A percentile compares a stretch with the other conserved stretches of the same genome.
Conservation (phyloP, 2,888 invertebrate species). For the Drosophila paracracens region DNA sequence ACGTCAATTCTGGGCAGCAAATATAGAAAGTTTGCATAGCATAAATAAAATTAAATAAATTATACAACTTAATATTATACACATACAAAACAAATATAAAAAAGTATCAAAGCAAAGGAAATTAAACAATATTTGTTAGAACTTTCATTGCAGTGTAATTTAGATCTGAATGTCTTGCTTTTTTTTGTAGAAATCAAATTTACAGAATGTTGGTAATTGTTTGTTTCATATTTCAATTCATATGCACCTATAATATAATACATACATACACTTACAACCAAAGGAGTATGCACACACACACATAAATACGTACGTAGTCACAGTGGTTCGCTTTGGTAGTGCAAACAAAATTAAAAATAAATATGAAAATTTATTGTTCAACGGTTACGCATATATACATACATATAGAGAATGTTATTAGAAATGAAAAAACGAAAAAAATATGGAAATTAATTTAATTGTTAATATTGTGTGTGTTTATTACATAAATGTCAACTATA, state of each 20-base stretch:
- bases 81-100: slow-evolving; percentile 16
- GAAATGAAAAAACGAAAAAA: slow-evolving; percentile 2
- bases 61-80: slow-evolving; percentile 37
- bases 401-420: slow-evolving; percentile 34
- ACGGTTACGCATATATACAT: slow-evolving; percentile 35
- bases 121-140: slow-evolving; percentile 10
- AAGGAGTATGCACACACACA: slow-evolving; percentile 8
- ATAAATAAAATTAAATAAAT: slow-evolving; percentile 62
- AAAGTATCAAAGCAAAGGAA: neutral
- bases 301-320: slow-evolving; percentile 6
- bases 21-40: slow-evolving; percentile 48
- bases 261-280: slow-evolving; percentile 20
- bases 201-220: slow-evolving; percentile 50
- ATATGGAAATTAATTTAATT: slow-evolving; percentile 16
- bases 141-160: slow-evolving; percentile 1
- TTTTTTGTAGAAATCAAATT: slow-evolving; percentile 23
- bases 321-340: slow-evolving; percentile 35
- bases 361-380: slow-evolving; percentile 36
- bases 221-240: slow-evolving; percentile 39
- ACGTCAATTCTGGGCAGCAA: slow-evolving; percentile 60
- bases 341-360: slow-evolving; percentile 9
- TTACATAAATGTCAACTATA: slow-evolving; percentile 20
- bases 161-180: slow-evolving; percentile 23
- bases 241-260: slow-evolving; percentile 12
- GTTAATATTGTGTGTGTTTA: slow-evolving; percentile 37